Percentiles rank a stretch among this genome's conserved stretches.
phyloP scores from a whole-genome alignment of 2,888 invertebrate species.

The Andrena marginata region DNA sequence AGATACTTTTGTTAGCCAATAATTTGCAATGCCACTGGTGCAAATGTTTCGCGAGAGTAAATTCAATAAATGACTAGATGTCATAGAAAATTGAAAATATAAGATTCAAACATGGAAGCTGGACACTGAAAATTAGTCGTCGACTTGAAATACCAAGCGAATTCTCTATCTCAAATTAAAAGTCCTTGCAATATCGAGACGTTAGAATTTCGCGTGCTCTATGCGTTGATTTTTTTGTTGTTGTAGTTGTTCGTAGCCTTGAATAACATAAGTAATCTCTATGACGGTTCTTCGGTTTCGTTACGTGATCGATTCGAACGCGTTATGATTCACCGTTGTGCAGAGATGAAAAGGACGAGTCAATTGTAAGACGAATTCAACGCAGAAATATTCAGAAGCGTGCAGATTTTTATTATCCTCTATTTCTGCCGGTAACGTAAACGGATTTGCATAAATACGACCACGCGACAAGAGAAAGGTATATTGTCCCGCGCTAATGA shows the following conservation, averaged over 20 bases:
- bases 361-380: constrained; percentile 31
- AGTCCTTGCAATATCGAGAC: neutral
- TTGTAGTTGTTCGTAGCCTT: constrained; percentile 29
- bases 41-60: too few species aligned
- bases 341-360: constrained; percentile 9
- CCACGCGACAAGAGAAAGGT: constrained; percentile 28
- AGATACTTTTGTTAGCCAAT: too few species aligned
- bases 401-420: constrained; percentile 29
- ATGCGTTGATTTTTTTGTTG: constrained; percentile 12
- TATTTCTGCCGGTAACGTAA: constrained; percentile 4
- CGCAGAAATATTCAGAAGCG: neutral
- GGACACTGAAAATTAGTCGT: neutral
- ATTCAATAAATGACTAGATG: too few species aligned
- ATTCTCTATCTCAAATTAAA: constrained; percentile 9
- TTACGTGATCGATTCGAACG: constrained; percentile 50
- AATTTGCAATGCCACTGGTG: too few species aligned
- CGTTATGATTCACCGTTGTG: constrained; percentile 43
- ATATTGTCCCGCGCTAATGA: constrained; percentile 32
- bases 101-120: too few species aligned
- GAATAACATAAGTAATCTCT: constrained; percentile 31
- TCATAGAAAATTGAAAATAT: too few species aligned
- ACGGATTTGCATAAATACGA: constrained; percentile 3
- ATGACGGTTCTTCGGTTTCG: constrained; percentile 43
- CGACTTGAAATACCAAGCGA: neutral
- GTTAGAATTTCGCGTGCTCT: constrained; percentile 4